Percentiles rank a stretch among this genome's conserved stretches.
Evolutionary conservation across 2,888 invertebrate species (phyloP).

Genomic region (Brassicogethes aeneus): DNA sequence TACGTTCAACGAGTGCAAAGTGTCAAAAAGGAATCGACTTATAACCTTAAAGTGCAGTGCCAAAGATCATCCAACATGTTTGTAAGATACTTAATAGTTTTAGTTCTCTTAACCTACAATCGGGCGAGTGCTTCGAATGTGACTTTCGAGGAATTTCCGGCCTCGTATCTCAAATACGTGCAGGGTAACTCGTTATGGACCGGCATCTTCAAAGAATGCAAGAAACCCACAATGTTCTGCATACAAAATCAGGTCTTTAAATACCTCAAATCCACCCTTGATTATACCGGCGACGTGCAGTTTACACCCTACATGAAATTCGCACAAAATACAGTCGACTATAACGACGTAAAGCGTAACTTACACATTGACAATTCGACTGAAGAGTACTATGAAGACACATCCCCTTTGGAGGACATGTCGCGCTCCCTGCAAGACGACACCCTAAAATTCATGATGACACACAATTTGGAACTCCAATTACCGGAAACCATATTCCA

Average conservation of each 20-base stretch:
- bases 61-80: no score
- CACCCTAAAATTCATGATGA: conserved; percentile 57
- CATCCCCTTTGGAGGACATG: conserved; percentile 62
- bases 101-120: conserved; percentile 13
- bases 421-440: conserved; percentile 62
- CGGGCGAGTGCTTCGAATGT: conserved; percentile 27
- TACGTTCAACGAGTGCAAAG: conserved; percentile 15
- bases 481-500: conserved; percentile 66
- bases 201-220: conserved; percentile 62
- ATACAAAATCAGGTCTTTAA: conserved; percentile 68
- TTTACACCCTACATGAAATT: conserved; percentile 50
- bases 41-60: conserved; percentile 21
- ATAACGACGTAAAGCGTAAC: conserved; percentile 16
- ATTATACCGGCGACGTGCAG: conserved; percentile 35
- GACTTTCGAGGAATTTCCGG: conserved; percentile 30
- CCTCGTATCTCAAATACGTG: conserved; percentile 27
- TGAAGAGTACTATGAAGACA: conserved; percentile 36
- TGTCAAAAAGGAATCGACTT: no score
- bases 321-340: conserved; percentile 28
- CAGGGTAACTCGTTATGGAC: conserved; percentile 63
- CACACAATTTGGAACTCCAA: conserved; percentile 64
- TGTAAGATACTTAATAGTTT: conserved; percentile 13
- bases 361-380: conserved; percentile 36
- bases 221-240: conserved; percentile 56
- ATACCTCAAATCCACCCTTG: conserved; percentile 61